A percentile compares a stretch with the other conserved stretches of the same genome.
Conservation (phyloP, 2,888 invertebrate species). For the Parascotia fuliginaria region DNA sequence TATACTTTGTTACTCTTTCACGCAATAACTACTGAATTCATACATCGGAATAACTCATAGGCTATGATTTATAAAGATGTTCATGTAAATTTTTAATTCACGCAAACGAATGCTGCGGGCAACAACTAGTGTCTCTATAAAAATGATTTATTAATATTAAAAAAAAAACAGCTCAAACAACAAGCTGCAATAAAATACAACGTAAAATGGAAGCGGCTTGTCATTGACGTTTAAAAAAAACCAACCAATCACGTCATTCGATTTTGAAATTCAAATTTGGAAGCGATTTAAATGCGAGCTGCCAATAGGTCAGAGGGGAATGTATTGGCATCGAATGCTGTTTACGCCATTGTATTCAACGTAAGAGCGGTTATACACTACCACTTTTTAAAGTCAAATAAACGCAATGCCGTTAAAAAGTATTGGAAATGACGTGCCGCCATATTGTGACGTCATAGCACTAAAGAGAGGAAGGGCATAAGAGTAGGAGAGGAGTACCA, state of each 20-base stretch:
- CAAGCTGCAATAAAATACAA: constrained; percentile 1
- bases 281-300: constrained; percentile 74
- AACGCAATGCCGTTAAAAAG: background rate
- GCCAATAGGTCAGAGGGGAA: constrained; percentile 80
- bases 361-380: constrained; percentile 12
- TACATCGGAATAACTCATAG: too few species aligned
- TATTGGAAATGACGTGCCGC: background rate
- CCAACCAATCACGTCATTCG: constrained; percentile 54
- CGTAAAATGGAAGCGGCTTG: constrained; percentile 42
- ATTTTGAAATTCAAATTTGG: constrained; percentile 77
- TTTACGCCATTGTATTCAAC: constrained; percentile 49
- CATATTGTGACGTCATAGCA: too few species aligned
- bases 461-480: too few species aligned
- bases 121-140: too few species aligned
- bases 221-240: constrained; percentile 51
- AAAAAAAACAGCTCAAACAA: background rate
- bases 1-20: too few species aligned
- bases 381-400: background rate
- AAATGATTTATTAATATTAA: too few species aligned
- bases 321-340: constrained; percentile 69
- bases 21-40: too few species aligned
- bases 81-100: too few species aligned
- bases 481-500: too few species aligned
- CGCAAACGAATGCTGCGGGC: too few species aligned
- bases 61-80: too few species aligned